A percentile compares a stretch with the other conserved stretches of the same genome.
Evolutionary conservation across 2,888 invertebrate species (phyloP).

Genomic region (Tipula unca): DNA sequence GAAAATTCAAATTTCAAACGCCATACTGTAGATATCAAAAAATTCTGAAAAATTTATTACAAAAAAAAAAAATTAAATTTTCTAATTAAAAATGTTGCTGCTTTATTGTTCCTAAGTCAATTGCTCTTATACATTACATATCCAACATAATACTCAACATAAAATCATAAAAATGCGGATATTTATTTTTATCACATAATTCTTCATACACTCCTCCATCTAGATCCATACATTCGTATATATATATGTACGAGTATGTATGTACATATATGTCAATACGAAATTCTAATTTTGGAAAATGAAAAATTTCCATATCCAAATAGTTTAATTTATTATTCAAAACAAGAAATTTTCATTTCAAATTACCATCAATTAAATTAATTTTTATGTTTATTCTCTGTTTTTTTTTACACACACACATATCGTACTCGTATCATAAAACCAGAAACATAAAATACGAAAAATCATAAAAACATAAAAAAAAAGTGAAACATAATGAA

Average conservation of each 20-base stretch:
- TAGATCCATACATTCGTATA: neutral
- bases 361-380: neutral
- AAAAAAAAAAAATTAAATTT: too few species aligned
- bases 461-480: neutral
- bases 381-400: neutral
- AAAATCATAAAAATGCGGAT: neutral
- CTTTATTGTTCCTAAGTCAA: too few species aligned
- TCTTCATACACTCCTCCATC: neutral
- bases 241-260: neutral
- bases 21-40: too few species aligned
- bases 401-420: neutral
- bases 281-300: neutral
- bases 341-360: neutral
- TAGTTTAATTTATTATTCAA: neutral
- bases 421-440: neutral
- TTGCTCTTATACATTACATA: too few species aligned
- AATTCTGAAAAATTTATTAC: too few species aligned
- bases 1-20: too few species aligned
- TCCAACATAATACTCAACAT: neutral
- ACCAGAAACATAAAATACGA: neutral
- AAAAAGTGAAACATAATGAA: neutral
- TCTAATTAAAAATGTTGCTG: too few species aligned
- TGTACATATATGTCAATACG: neutral
- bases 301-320: neutral
- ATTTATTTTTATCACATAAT: neutral